Evolutionary conservation across 2,888 invertebrate genomes (phyloP).

Genomic region (Lycaena phlaeas): DNA sequence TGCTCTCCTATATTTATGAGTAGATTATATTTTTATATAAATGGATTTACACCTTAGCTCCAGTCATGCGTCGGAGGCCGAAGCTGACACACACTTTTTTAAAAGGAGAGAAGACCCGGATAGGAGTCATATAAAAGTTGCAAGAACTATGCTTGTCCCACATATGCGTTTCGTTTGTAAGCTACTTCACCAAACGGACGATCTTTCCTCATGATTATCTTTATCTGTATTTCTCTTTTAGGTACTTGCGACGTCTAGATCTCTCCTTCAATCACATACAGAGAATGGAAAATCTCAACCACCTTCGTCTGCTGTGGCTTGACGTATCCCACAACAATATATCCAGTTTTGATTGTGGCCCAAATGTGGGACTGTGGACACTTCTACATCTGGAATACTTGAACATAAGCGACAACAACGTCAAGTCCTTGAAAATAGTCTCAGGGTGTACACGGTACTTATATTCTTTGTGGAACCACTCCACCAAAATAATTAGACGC

Average conservation of each 20-base stretch:
- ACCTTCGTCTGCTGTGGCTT: constrained; percentile 65
- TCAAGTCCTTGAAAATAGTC: constrained; percentile 68
- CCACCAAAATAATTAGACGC: too few relatives aligned
- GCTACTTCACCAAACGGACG: not conserved
- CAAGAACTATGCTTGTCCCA: not conserved
- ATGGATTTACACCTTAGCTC: too few relatives aligned
- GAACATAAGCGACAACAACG: constrained; percentile 67
- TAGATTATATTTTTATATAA: too few relatives aligned
- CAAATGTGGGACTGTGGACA: constrained; percentile 57
- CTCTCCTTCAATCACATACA: constrained; percentile 74
- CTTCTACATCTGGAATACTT: constrained; percentile 65
- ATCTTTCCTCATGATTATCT: too few relatives aligned
- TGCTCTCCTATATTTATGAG: too few relatives aligned
- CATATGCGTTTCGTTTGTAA: not conserved
- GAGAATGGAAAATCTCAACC: constrained; percentile 68
- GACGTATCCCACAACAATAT: constrained; percentile 73
- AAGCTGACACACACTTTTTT: too few relatives aligned
- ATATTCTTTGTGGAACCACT: too few relatives aligned
- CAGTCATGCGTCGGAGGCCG: too few relatives aligned
- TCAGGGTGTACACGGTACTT: constrained; percentile 50
- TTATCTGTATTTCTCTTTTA: constrained; percentile 25
- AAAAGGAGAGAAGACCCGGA: too few relatives aligned
- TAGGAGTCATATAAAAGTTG: too few relatives aligned
- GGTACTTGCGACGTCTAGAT: constrained; percentile 72
- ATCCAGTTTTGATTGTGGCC: constrained; percentile 50